Percentiles rank a stretch among this genome's conserved stretches.
Evolutionary conservation across 2,113 vertebrate genomes (phyloP).

Genomic region (Hypomesus transpacificus): DNA sequence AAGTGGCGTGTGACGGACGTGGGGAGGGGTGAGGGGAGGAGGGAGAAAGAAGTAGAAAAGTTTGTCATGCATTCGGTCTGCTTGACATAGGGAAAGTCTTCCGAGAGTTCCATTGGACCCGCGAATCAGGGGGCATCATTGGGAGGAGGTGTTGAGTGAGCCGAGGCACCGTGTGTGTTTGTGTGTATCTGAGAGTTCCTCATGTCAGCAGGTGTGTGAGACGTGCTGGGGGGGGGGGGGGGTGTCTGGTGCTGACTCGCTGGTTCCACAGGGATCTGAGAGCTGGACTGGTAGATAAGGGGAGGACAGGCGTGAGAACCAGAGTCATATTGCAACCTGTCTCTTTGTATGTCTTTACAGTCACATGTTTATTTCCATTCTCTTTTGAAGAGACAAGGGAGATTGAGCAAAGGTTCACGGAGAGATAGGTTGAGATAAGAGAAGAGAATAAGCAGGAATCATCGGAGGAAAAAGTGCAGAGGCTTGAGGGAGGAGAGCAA

Average conservation of each 20-base stretch:
- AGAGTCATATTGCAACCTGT: too few species aligned
- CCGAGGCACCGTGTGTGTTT: conserved; percentile 1
- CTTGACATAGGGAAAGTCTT: background rate
- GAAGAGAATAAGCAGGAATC: too few species aligned
- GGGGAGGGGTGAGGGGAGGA: background rate
- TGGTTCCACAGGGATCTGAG: conserved; percentile 19
- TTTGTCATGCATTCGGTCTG: background rate
- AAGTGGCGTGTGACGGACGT: background rate
- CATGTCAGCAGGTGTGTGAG: conserved; percentile 39
- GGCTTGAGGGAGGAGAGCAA: background rate
- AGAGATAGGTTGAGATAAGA: too few species aligned
- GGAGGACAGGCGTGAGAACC: too few species aligned
- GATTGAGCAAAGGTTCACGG: too few species aligned
- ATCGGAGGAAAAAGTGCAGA: background rate
- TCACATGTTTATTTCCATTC: background rate
- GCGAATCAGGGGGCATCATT: background rate
- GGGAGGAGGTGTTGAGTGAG: background rate
- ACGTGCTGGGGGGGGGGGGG: background rate
- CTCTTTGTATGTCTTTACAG: too few species aligned
- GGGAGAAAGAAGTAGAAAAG: background rate
- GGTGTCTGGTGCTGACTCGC: conserved; percentile 46
- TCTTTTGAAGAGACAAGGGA: background rate
- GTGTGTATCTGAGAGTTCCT: background rate
- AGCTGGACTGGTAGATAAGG: background rate
- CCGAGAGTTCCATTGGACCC: background rate